Evolutionary conservation across 23 tunicate species (phyloP), one percentile per base, ranked within the genome.

Genomic region (Corella eumyota): DNA sequence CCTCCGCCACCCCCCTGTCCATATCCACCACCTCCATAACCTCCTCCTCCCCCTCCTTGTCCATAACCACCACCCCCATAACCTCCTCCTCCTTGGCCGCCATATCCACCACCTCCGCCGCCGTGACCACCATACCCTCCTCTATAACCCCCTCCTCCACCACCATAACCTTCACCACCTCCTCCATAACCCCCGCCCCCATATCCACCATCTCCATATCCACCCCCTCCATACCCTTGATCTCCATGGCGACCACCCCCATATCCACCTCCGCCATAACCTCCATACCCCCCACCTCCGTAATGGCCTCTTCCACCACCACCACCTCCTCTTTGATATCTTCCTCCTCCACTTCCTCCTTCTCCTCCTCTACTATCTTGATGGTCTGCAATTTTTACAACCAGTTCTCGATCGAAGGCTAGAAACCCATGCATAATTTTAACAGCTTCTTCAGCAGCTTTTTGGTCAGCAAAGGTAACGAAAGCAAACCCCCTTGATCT

Each of bases 401-500:
- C 44, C 25, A 67, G 27, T 7, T 61, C 61, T 20, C 72, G 72
- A 11, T 61, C 72, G 51, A 51, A 61, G 44, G 53, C 51, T 5
- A 20, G 46, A 51, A 51, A 13, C 6, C 61, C 72, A 67, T 67
- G 15, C 72, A 67, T 67, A 51, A 20, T 67, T 32, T 31, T 6
- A 29, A 67, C 72, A 52, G 72, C 72, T 17, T 67, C 72, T 51
- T 32, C 53, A 3, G 72, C 72, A 20, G 72, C 72, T 9, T 52
- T 61, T 51, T 67, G 61, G 34, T n/a, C 15, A 5, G 26, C 45
- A 52, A 67, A 67, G 7, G 53, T 67, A n/a, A 67, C 34, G 44
- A 67, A 67, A 7, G 72, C 72, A 67, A 51, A 67, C 6, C 72
- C 72, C 53, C 53, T 67, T 31, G 72, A 67, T 3, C 62, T n/a